Evolutionary conservation across 2,888 invertebrate genomes (phyloP).

Genomic region (Eupithecia tripunctaria): DNA sequence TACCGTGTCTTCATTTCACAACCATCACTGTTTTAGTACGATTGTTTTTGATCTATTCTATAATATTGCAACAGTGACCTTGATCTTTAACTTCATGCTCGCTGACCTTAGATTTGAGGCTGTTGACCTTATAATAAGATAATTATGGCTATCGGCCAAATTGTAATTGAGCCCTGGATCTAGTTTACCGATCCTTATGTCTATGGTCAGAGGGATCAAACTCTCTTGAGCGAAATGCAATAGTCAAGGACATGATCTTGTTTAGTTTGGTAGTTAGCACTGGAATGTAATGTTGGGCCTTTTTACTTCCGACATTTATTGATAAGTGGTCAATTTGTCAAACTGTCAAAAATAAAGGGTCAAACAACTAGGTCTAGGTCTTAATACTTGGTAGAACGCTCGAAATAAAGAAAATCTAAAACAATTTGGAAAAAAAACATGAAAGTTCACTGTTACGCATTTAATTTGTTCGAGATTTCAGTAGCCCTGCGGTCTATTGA

Average conservation of each 20-base stretch:
- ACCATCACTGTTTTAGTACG: not conserved
- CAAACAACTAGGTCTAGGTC: no score
- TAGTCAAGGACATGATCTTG: not conserved
- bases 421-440: no score
- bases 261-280: not conserved
- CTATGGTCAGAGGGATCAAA: not conserved
- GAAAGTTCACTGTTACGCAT: no score
- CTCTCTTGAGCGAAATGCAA: not conserved
- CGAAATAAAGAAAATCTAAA: no score
- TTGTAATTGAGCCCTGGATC: not conserved
- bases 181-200: not conserved
- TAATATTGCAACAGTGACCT: constrained; percentile 2
- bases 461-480: no score
- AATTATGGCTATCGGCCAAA: not conserved
- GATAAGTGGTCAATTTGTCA: not conserved
- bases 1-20: not conserved
- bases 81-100: not conserved
- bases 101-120: not conserved
- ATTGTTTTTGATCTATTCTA: not conserved
- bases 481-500: no score
- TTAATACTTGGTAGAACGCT: no score
- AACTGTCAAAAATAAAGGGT: not conserved
- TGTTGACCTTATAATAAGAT: not conserved
- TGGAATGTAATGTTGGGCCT: not conserved
- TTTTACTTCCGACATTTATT: not conserved